phyloP scores from a whole-genome alignment of 2,797 vertebrate genomes.

The Danio aesculapii region DNA sequence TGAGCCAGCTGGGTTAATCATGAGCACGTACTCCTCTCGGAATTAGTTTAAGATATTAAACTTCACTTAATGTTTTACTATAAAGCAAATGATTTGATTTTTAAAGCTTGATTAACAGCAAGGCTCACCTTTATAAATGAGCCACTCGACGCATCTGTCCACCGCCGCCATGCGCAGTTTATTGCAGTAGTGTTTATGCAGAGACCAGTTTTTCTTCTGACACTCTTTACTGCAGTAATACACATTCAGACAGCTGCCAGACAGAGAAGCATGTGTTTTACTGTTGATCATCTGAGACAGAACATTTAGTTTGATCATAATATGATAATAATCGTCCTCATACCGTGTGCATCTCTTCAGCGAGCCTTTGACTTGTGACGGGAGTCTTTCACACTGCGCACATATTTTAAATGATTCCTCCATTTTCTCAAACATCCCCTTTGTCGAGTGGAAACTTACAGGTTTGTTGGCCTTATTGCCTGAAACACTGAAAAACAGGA shows the following conservation, averaged over 20 bases:
- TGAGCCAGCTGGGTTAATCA: too few species aligned
- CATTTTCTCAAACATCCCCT: constrained; percentile 95
- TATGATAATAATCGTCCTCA: not conserved
- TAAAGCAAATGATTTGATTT: too few species aligned
- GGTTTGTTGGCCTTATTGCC: constrained; percentile 68
- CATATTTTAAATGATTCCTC: constrained; percentile 92
- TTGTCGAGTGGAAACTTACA: constrained; percentile 80
- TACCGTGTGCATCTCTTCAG: constrained; percentile 91
- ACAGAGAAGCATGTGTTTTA: constrained; percentile 33
- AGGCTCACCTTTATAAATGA: constrained; percentile 86
- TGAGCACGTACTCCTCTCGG: too few species aligned
- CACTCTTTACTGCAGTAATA: constrained; percentile 91
- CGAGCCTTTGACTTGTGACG: constrained; percentile 74
- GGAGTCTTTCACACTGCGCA: constrained; percentile 81
- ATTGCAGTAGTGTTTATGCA: constrained; percentile 89
- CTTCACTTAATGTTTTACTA: too few species aligned
- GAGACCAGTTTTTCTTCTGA: constrained; percentile 88
- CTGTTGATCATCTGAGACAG: not conserved
- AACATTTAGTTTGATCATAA: not conserved
- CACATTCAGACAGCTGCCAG: constrained; percentile 88
- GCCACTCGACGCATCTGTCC: constrained; percentile 92
- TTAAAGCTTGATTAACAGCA: too few species aligned
- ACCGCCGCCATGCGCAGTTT: constrained; percentile 84
- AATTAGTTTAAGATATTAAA: too few species aligned
- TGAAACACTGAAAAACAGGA: constrained; percentile 71